Base-by-base conservation (phyloP, 1,140 invertebrate species). In the Anoplophora glabripennis region DNA sequence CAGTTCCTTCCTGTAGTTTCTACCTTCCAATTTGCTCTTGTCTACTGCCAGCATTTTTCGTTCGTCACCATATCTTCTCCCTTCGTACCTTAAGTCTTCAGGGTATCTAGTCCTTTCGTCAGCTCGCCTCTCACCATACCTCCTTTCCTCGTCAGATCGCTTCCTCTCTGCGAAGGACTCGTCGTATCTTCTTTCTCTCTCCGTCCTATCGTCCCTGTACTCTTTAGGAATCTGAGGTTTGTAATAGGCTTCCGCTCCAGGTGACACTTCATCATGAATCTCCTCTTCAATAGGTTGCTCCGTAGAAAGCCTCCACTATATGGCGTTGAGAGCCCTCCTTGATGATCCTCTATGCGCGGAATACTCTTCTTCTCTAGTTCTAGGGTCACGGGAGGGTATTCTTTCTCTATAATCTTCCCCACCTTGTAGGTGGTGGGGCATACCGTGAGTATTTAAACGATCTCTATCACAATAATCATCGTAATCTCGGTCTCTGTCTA, bases 241-340 rank as follows among this genome's bases (percentile, higher is more conserved):
- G 58, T 74, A 75, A 57, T 70, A 75, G 1, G 61, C 59, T 48
- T 71, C 72, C 4, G 56, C 64, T 47, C 46, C 55, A 8, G 72
- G 66, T 56, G 69, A 68, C 37, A 72, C 60, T 18, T 73, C 73
- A 66, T 71, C 70, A 62, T 72, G 68, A 57, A 74, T 58, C 64
- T 75, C 74, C 63, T 75, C 74, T 73, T 74, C 74, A 73, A 75
- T 75, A 60, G 74, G 72, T 57, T 74, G 72, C 57, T 75, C 74
- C 74, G 74, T 73, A 72, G 74, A 72, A 64, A 75, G 72, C 72
- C 74, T 73, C 74, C 74, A 77, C 77, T 79, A 80, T 66, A 80
- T 78, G 67, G 77, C 79, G 65, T 82, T 81, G 33, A 81, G 73
- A 33, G 77, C 77, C 55, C 79, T 70, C 51, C 79, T 72, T 17